A percentile compares a stretch with the other conserved stretches of the same genome.
phyloP scores from a whole-genome alignment of 2,888 invertebrate species.

The Tachystola acroxantha region DNA sequence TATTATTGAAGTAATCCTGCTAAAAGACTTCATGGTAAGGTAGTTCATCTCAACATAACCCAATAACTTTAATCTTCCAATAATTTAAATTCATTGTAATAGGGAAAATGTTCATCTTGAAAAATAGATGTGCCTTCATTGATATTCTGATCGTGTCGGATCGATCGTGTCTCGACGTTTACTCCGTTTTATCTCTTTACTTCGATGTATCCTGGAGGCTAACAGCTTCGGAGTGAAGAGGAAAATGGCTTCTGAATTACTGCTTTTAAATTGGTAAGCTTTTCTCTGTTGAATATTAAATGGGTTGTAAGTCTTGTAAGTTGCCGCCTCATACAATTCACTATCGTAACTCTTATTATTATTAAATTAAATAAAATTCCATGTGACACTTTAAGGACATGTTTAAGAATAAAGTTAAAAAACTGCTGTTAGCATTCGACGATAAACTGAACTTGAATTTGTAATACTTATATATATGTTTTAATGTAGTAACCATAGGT shows the following conservation, averaged over 20 bases:
- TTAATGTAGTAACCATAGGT: too few species aligned
- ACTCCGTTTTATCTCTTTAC: neutral
- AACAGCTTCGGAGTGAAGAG: neutral
- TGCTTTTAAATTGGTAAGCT: neutral
- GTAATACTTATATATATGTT: too few species aligned
- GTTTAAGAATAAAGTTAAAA: too few species aligned
- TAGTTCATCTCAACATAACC: too few species aligned
- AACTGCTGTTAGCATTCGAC: too few species aligned
- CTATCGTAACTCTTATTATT: too few species aligned
- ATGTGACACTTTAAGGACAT: too few species aligned
- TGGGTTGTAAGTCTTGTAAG: neutral
- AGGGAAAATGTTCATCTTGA: constrained; percentile 1
- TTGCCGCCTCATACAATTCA: too few species aligned
- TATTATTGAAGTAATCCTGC: too few species aligned
- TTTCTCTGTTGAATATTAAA: neutral
- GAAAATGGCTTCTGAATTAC: neutral
- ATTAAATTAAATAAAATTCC: too few species aligned
- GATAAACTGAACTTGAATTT: too few species aligned
- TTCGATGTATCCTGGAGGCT: neutral
- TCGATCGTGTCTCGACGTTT: constrained; percentile 3
- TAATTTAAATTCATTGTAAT: constrained; percentile 2
- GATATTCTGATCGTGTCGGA: neutral
- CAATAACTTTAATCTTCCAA: neutral
- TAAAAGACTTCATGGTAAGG: too few species aligned
- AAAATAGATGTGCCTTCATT: constrained; percentile 1